These are phyloP conservation scores for Apodemia mormo DNA, from an alignment of 2,888 invertebrate species.

Conservation along the genomic window DNA sequence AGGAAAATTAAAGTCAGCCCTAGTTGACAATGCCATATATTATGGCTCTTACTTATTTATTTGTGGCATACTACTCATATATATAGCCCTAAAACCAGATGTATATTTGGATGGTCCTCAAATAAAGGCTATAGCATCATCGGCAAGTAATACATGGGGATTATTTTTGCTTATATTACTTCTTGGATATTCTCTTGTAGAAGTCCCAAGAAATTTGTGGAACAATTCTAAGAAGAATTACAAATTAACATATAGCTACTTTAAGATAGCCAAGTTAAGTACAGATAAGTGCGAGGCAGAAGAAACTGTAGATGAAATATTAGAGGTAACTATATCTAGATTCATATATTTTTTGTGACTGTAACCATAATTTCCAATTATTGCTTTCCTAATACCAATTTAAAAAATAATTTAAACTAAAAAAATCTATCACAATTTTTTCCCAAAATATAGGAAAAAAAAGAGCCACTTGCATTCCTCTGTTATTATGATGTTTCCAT, in stretches of 20 bases:
- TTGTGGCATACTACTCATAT: conserved; percentile 95
- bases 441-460: too few species aligned
- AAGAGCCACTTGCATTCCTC: too few species aligned
- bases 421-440: too few species aligned
- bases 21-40: conserved; percentile 98
- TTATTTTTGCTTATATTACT: conserved; percentile 95
- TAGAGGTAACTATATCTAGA: conserved; percentile 84
- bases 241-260: conserved; percentile 92
- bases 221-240: conserved; percentile 93
- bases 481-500: too few species aligned
- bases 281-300: conserved; percentile 98
- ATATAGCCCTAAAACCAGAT: conserved; percentile 95
- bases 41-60: conserved; percentile 98
- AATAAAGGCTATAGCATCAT: conserved; percentile 97
- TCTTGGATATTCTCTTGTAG: conserved; percentile 96
- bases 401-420: too few species aligned
- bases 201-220: conserved; percentile 96
- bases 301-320: conserved; percentile 96
- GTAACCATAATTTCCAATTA: too few species aligned
- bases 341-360: too few species aligned
- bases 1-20: conserved; percentile 96
- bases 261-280: conserved; percentile 96
- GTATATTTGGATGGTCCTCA: conserved; percentile 94
- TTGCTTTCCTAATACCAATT: too few species aligned
- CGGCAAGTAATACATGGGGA: conserved; percentile 99